These are phyloP conservation scores for Elgaria multicarinata DNA, from an alignment of 2,113 vertebrate species.

Conservation along the genomic window DNA sequence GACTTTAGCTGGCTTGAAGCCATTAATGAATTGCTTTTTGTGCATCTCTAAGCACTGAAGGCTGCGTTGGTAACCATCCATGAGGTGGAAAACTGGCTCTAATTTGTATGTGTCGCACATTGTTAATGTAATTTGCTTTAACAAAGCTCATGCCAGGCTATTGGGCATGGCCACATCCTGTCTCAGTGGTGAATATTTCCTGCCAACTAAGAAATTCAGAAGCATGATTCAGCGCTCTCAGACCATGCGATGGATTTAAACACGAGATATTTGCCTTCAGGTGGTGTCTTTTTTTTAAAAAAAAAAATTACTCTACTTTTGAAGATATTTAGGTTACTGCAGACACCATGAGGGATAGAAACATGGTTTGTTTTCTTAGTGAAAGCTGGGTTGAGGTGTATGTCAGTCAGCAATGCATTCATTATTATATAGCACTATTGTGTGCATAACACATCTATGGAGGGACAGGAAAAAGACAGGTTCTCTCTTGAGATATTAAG, in stretches of 20 bases:
- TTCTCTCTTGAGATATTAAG: neutral
- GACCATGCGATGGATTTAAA: neutral
- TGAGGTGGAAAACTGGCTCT: neutral
- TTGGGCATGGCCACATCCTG: neutral
- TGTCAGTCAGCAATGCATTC: neutral
- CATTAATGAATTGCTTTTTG: neutral
- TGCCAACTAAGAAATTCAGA: neutral
- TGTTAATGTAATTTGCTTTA: constrained; percentile 5
- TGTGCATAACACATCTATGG: neutral
- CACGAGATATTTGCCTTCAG: neutral
- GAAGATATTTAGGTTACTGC: neutral
- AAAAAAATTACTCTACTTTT: neutral
- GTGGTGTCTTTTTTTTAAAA: neutral
- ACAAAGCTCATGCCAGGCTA: neutral
- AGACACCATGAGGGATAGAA: neutral
- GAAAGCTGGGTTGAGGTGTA: neutral
- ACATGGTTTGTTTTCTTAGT: neutral
- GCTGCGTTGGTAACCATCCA: neutral
- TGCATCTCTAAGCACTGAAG: neutral
- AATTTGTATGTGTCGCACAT: neutral
- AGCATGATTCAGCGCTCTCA: neutral
- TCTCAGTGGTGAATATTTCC: neutral
- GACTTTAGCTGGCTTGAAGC: neutral
- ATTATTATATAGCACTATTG: neutral
- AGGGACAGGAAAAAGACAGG: neutral